Base-by-base conservation (phyloP, 2,113 vertebrate species). In the Psettodes erumei region DNA sequence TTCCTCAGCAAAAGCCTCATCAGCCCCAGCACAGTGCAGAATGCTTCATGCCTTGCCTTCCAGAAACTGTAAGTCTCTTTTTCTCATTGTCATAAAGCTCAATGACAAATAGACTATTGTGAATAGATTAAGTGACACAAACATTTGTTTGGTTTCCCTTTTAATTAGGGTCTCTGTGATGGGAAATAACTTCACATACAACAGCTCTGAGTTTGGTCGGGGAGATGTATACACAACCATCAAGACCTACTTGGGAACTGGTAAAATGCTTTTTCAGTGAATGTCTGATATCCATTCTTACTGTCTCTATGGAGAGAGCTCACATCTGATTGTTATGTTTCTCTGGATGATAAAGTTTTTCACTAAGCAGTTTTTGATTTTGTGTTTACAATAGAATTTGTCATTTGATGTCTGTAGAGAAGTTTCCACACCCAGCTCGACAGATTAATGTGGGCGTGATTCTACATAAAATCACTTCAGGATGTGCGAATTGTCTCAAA, bases 1-100 rank as follows among this genome's bases (percentile, higher is more conserved):
- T 89, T 91, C 79, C 90, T 93, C 75, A 89, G 16, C 47, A 87
- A 51, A 53, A 72, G 33, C 28, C 76, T 93, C 71, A 84, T 93
- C 63, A 85, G 67, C 64, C 45, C 71, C 25, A 38, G 35, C 0
- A 6, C 69, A 63, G 82, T 91, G 47, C 75, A 81, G 40, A 77
- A 77, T 21, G 82, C 91, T 65, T 72, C 84, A 5, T 94, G 92
- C 51, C 19, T 87, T 1, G 50, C 83, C 19, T 91, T 91, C 77
- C 84, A 82, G 42, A 91, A 86, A 79, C 53, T 93, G 93, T 94
- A 84, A 77, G 88, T 43, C 25, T 59, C 21, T 54, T 28, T 43
- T 15, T 38, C n/a, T 27, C 13, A 35, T 1, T 23, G 25, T 72
- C 2, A 66, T 3, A 47, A 37, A 43, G 0, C 18, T 25, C 23